These are phyloP conservation scores for Amphiprion clarkii DNA, from an alignment of 2,797 vertebrate species.

Conservation along the genomic window DNA sequence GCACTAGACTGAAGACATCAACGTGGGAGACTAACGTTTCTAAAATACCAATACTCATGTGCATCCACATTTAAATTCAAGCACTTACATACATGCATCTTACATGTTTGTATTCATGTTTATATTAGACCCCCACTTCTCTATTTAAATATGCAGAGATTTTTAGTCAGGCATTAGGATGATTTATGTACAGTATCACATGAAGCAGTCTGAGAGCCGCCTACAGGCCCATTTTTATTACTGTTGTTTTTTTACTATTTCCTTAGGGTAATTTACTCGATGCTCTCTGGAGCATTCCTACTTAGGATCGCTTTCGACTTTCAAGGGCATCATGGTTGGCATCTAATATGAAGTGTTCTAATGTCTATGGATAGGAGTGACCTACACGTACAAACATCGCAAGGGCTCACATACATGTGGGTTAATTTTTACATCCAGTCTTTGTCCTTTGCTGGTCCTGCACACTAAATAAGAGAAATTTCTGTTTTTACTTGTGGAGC, in stretches of 20 bases:
- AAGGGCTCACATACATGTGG: neutral
- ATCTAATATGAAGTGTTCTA: conserved; percentile 41
- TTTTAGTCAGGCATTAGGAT: conserved; percentile 83
- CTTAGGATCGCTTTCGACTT: conserved; percentile 68
- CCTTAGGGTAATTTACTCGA: conserved; percentile 80
- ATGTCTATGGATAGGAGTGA: conserved; percentile 18
- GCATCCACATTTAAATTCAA: neutral
- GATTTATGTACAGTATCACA: conserved; percentile 83
- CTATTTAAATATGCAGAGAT: conserved; percentile 83
- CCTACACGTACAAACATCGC: conserved; percentile 8
- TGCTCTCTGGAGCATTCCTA: conserved; percentile 74
- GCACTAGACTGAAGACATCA: conserved; percentile 33
- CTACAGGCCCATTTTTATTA: conserved; percentile 79
- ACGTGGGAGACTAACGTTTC: conserved; percentile 42
- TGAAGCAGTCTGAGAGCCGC: conserved; percentile 73
- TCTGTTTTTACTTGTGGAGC: neutral
- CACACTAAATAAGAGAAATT: too few species aligned
- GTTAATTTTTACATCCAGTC: neutral
- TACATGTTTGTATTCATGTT: conserved; percentile 44
- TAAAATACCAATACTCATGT: conserved; percentile 7
- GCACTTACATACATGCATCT: neutral
- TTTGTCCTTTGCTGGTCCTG: neutral
- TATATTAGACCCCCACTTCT: conserved; percentile 51
- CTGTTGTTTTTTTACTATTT: conserved; percentile 83
- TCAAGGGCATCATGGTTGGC: conserved; percentile 81